Evolutionary conservation across 1,140 invertebrate species (phyloP), one percentile per base, ranked within the genome.

Genomic region (Octopus sinensis): DNA sequence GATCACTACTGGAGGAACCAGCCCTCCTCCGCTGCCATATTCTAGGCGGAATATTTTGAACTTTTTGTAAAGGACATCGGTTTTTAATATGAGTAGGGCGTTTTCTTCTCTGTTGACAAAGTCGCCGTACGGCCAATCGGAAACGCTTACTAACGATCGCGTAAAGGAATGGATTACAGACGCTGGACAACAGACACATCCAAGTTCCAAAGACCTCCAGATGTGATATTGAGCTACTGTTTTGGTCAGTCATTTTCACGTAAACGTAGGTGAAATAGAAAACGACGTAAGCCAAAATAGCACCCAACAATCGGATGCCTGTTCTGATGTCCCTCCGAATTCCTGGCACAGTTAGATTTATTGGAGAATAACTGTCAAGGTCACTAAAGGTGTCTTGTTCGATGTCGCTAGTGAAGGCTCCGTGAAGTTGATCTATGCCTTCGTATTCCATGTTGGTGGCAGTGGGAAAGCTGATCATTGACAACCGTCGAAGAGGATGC

Each of bases 91-190:
- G 30, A 43, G 30, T 43, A 43, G 30, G 30, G 9, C 77, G 52
- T 23, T 51, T 53, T n/a, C 53, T 53, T 71, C 17, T 13, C n/a
- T 62, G 43, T n/a, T 30, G 71, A 52, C 30, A 79, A 54, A 82
- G 51, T 79, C 77, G 68, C 54, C 17, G 43, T 53, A 84, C 10
- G 52, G 81, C 81, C 76, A 82, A 83, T 3, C 84, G n/a, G 80
- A 83, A 83, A n/a, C 82, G 54, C 54, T 82, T 83, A 23, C 83
- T 84, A 30, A 73, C 52, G n/a, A 86, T 84, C 6, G 84, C 85
- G 78, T 86, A 86, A 30, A 85, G n/a, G 53, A 84, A 84, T 5
- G 85, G 85, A 83, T 86, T 85, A 5, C 82, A 76, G 12, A 80
- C 53, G 23, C 82, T 80, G 54, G 84, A 82, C 43, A 84, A 53